Conservation (phyloP, 2,113 vertebrate species). For the Rostratula benghalensis region DNA sequence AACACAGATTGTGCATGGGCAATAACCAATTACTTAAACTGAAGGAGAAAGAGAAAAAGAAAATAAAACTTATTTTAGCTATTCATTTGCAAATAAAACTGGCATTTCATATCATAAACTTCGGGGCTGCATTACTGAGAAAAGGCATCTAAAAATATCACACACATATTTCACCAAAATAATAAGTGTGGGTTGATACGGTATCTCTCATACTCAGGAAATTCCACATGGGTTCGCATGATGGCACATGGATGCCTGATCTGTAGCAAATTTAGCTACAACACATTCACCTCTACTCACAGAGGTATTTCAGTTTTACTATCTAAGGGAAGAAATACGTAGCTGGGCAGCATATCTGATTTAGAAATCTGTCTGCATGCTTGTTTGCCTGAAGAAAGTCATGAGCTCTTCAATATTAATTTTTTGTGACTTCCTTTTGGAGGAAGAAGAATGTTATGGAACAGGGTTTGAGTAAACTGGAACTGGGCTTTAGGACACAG, state of each 20-base stretch:
- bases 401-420: neutral
- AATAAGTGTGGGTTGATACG: neutral
- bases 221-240: neutral
- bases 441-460: neutral
- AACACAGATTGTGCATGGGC: neutral
- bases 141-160: neutral
- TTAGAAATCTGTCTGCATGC: neutral
- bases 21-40: neutral
- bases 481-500: neutral
- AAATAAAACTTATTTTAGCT: neutral
- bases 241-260: neutral
- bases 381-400: neutral
- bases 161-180: neutral
- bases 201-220: constrained; percentile 1
- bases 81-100: neutral
- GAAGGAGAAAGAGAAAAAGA: neutral
- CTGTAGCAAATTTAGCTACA: neutral
- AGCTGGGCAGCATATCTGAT: neutral
- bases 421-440: neutral
- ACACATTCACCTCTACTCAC: neutral
- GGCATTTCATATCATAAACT: neutral
- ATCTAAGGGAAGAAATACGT: neutral
- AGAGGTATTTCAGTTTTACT: neutral
- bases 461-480: neutral
- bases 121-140: neutral